Evolutionary conservation across 2,113 vertebrate genomes (phyloP), one percentile per base, ranked within the genome.

Genomic region (Corythornis cristatus): DNA sequence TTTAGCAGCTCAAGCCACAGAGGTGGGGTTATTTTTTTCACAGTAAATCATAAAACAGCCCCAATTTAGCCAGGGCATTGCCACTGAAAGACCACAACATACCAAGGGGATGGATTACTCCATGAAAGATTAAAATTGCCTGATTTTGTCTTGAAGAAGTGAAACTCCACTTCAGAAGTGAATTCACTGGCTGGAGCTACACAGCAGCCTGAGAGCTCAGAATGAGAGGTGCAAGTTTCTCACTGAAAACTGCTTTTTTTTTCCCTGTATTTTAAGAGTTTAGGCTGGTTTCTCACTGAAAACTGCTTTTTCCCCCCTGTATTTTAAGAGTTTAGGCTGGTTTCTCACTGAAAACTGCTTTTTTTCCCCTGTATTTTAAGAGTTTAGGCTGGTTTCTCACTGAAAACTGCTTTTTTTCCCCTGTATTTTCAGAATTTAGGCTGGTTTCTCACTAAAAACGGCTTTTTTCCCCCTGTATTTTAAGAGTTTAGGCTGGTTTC

Each of bases 211-310:
- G 62, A 45, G 62, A 58, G 40, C 22, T 86, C 65, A 61, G 51
- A 74, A 28, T 7, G 2, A 70, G 21, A 71, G 3, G 3, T 0
- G 0, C 21, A 62, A 0, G 0, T 43, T 90, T 79, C 72, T 51
- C 29, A 54, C 12, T n/a, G 42, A 76, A 85, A 88, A 28, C 21
- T 29, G 10, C 35, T 35, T 76, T 74, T 25, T 25, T 60, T 21
- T 13, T 15, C 11, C 4, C 37, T 31, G 15, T 25, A 48, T 0
- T 81, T 82, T 42, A 60, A 57, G 65, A 74, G 65, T 42, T 93
- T 19, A 46, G 40, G 12, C 22, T 76, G 51, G 22, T 64, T 90
- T 76, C 56, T 29, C n/a, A 43, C 3, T 29, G 45, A 37, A 37
- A 37, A 37, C 37, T 37, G 37, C 37, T 37, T 37, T 37, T 37